These are phyloP conservation scores for Allophyes oxyacanthae DNA, from an alignment of 2,888 invertebrate genomes.

Conservation along the genomic window DNA sequence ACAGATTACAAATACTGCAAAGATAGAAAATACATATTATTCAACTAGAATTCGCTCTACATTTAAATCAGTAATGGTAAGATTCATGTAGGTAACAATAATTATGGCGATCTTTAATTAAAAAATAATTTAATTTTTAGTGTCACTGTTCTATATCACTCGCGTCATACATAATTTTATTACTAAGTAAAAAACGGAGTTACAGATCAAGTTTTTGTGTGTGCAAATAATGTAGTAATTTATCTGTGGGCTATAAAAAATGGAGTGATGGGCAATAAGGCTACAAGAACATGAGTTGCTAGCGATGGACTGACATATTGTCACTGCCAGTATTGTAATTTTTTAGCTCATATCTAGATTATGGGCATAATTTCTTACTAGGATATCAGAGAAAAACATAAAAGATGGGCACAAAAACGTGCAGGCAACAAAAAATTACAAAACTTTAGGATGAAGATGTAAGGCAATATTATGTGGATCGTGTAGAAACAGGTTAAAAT, in stretches of 20 bases:
- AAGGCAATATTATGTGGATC: too few relatives aligned
- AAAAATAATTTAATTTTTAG: too few relatives aligned
- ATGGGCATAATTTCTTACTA: constrained; percentile 8
- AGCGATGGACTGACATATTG: constrained; percentile 19
- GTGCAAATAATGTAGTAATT: constrained; percentile 28
- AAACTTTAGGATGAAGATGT: not conserved
- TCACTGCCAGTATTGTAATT: constrained; percentile 10
- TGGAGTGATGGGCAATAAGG: constrained; percentile 16
- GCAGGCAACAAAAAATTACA: constrained; percentile 1
- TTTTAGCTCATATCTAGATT: constrained; percentile 21
- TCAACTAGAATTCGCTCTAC: too few relatives aligned
- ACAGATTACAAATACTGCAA: too few relatives aligned
- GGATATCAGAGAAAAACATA: constrained; percentile 20
- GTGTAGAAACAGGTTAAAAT: too few relatives aligned
- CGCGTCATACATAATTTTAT: too few relatives aligned
- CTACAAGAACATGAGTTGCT: constrained; percentile 15
- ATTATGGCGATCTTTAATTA: too few relatives aligned
- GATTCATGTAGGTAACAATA: too few relatives aligned
- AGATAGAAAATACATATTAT: too few relatives aligned
- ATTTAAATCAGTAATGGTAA: too few relatives aligned
- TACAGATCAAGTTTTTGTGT: constrained; percentile 33
- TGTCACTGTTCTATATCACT: too few relatives aligned
- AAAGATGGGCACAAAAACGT: constrained; percentile 27
- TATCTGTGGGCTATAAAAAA: constrained; percentile 38
- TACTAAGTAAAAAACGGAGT: constrained; percentile 28